These are phyloP conservation scores for Cladorhizidae sp. DNA, from an alignment of 37 sponge, comb jelly and placozoan genomes.

Conservation along the genomic window DNA sequence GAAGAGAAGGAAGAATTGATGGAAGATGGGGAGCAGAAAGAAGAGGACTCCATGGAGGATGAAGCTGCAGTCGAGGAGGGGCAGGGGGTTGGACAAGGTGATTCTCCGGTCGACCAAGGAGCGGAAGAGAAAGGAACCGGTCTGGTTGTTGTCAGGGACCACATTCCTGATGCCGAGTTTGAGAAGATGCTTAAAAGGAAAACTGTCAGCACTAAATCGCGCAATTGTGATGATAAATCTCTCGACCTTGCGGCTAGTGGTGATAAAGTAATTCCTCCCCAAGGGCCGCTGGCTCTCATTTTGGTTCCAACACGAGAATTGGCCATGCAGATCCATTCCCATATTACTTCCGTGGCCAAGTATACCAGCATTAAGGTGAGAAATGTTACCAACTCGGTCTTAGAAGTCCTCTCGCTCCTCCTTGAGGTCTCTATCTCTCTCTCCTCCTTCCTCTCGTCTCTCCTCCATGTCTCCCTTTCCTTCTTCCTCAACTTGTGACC, in stretches of 20 bases:
- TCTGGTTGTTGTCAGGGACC: conserved; percentile 29
- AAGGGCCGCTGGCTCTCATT: conserved; percentile 73
- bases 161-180: conserved; percentile 74
- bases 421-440: background rate
- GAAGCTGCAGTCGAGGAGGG: conserved; percentile 17
- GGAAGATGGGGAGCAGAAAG: background rate
- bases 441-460: background rate
- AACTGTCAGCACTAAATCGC: background rate
- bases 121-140: background rate
- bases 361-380: conserved; percentile 80
- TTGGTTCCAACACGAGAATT: conserved; percentile 94
- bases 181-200: background rate
- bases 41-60: conserved; percentile 3
- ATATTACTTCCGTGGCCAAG: conserved; percentile 72
- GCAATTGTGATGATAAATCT: background rate
- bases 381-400: too few species aligned
- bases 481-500: too few species aligned
- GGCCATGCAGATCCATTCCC: conserved; percentile 85
- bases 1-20: background rate
- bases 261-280: too few species aligned
- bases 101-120: background rate
- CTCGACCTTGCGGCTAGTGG: background rate
- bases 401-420: background rate
- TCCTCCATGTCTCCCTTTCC: background rate
- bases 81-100: conserved; percentile 23